Evolutionary conservation across 2,797 vertebrate species (phyloP).

Genomic region (Gallirallus australis): DNA sequence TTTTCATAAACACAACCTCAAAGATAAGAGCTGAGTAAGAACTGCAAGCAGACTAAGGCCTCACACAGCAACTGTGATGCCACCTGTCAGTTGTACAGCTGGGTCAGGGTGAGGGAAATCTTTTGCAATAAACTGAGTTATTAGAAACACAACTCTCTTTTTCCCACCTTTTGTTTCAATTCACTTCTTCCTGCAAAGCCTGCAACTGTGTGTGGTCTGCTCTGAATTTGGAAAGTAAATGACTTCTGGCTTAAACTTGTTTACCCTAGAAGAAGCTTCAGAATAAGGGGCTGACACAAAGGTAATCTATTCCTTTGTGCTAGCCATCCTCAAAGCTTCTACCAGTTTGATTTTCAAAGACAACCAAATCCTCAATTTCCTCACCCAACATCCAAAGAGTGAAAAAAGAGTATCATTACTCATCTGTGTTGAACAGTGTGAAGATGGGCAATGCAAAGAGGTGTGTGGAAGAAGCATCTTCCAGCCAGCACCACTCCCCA

Average conservation of each 20-base stretch:
- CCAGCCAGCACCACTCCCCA: neutral
- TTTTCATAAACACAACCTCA: neutral
- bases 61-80: neutral
- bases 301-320: neutral
- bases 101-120: neutral
- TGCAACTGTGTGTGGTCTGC: neutral
- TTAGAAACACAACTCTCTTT: neutral
- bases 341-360: neutral
- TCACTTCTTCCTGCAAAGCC: neutral
- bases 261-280: neutral
- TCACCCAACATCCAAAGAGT: neutral
- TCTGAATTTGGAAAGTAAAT: neutral
- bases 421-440: neutral
- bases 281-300: neutral
- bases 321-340: neutral
- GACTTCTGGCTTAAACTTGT: neutral
- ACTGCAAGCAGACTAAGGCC: neutral
- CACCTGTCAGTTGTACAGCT: neutral
- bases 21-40: neutral
- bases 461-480: neutral
- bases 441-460: neutral
- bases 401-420: neutral
- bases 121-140: neutral
- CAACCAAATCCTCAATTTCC: neutral
- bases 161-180: neutral